Evolutionary conservation across 2,888 invertebrate species (phyloP), one percentile per base, ranked within the genome.

Genomic region (Entomobrya multifasciata): DNA sequence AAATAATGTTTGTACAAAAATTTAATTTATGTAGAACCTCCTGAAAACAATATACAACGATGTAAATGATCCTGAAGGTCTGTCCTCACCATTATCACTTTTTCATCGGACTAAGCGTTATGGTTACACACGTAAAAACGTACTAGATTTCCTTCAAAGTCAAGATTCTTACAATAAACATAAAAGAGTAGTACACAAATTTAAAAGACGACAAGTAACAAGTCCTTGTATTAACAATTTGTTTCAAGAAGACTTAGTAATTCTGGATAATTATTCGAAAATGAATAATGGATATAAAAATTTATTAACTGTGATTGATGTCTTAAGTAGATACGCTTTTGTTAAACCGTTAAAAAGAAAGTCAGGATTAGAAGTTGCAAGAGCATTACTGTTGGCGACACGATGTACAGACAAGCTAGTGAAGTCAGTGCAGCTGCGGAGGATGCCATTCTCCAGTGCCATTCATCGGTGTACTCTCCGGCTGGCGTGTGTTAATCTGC

Each of bases 241-340:
- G n/a, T 67, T 0, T 41, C 49, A 60, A 74, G 25, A 65, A 0
- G 88, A 88, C 72, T 30, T 88, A 11, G 55, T 88, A 6, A 25
- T 77, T 0, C 0, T 87, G 6, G 44, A 81, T 15, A 87, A 81
- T 22, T 36, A 55, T 1, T 10, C 20, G 0, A 41, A 55, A 11
- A n/a, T 11, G 5, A 88, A 88, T 41, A 22, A 13, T 15, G 78
- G 78, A 4, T 62, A 52, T 20, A 67, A 65, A 22, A 87, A 87
- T 78, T 11, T 88, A 0, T 22, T 88, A 22, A 49, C 60, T 15
- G 20, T 87, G 5, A 85, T 88, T 36, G 87, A 88, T 72, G 55
- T 62, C 11, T 36, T 85, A 11, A 30, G 44, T 22, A 65, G 67
- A 20, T 15, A n/a, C 17, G 84, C 65, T 2, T 41, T 22, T 20